Evolutionary conservation across 2,113 vertebrate genomes (phyloP).

Genomic region (Ellobius talpinus): DNA sequence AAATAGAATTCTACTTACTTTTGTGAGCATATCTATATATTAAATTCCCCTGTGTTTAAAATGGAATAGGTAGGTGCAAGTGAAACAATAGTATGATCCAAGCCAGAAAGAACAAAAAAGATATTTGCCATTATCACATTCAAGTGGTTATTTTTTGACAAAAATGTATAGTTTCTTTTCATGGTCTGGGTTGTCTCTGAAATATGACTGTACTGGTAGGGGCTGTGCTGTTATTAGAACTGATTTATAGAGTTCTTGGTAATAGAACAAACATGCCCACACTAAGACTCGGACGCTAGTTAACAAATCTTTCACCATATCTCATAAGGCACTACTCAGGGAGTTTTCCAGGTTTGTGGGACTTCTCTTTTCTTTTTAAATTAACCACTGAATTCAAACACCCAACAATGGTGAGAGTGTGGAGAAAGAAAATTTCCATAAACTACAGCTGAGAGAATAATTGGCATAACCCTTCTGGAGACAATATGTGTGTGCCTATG

Average conservation of each 20-base stretch:
- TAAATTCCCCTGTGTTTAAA: neutral
- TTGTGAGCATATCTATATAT: slow-evolving; percentile 55
- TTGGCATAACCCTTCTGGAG: neutral
- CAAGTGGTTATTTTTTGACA: slow-evolving; percentile 2
- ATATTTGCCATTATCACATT: slow-evolving; percentile 58
- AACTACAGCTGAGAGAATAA: neutral
- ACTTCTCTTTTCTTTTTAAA: slow-evolving; percentile 27
- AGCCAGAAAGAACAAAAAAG: slow-evolving; percentile 46
- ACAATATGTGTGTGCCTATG: neutral
- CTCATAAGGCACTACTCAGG: neutral
- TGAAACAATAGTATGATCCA: slow-evolving; percentile 27
- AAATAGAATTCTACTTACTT: slow-evolving; percentile 30
- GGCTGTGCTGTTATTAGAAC: slow-evolving; percentile 43
- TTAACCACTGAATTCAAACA: slow-evolving; percentile 65
- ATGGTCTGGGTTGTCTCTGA: neutral
- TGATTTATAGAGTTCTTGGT: slow-evolving; percentile 57
- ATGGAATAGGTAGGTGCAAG: slow-evolving; percentile 41
- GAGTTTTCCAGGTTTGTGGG: neutral
- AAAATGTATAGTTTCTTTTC: neutral
- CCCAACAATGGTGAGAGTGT: neutral
- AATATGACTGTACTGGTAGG: slow-evolving; percentile 25
- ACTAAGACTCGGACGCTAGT: slow-evolving; percentile 9
- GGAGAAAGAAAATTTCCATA: slow-evolving; percentile 42
- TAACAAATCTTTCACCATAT: slow-evolving; percentile 59
- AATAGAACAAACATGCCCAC: slow-evolving; percentile 46